Evolutionary conservation across 2,797 vertebrate genomes (phyloP).

Genomic region (Trachurus trachurus): DNA sequence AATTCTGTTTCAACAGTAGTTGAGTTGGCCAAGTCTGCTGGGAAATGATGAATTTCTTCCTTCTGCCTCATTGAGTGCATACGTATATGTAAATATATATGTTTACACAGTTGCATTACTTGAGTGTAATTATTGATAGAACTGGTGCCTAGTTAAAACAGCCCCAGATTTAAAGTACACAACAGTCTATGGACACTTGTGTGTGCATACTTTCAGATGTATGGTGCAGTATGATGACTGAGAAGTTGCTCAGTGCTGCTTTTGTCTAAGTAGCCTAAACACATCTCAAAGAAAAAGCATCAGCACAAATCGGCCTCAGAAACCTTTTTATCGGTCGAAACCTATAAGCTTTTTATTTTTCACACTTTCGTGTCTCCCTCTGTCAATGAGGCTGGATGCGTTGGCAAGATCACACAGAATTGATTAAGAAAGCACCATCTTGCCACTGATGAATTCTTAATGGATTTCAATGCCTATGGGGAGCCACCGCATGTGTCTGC

Average conservation of each 20-base stretch:
- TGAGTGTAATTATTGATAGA: too few species aligned
- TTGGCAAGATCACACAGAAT: constrained; percentile 78
- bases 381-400: constrained; percentile 58
- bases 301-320: not conserved
- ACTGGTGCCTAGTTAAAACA: too few species aligned
- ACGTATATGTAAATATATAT: too few species aligned
- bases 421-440: constrained; percentile 81
- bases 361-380: constrained; percentile 7
- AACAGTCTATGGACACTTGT: too few species aligned
- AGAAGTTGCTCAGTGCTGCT: not conserved
- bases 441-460: constrained; percentile 82
- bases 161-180: too few species aligned
- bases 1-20: too few species aligned
- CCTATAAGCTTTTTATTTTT: constrained; percentile 12
- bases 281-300: not conserved
- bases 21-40: too few species aligned
- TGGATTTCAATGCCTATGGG: constrained; percentile 60
- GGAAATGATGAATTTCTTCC: too few species aligned
- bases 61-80: too few species aligned
- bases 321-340: constrained; percentile 11
- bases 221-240: not conserved
- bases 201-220: too few species aligned
- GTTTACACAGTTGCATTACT: too few species aligned
- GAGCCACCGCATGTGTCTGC: constrained; percentile 68
- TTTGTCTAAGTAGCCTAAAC: too few species aligned